These are phyloP conservation scores for Onychorhynchus coronatus DNA, from an alignment of 2,113 vertebrate genomes.

Conservation along the genomic window DNA sequence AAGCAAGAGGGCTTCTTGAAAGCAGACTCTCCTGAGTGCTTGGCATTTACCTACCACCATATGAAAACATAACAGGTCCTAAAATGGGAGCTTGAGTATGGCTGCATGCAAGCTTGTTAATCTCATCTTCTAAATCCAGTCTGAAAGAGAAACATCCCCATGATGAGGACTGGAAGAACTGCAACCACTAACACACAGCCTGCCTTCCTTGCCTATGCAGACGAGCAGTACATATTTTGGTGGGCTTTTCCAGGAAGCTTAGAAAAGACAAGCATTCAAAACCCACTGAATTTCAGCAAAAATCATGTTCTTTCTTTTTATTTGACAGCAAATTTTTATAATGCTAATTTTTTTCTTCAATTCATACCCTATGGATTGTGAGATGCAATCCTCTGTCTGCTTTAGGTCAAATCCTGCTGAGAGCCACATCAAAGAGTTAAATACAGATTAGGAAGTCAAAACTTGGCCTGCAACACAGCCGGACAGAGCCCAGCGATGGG, in stretches of 20 bases:
- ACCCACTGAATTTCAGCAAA: neutral
- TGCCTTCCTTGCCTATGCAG: rapidly evolving
- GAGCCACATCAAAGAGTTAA: neutral
- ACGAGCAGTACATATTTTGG: neutral
- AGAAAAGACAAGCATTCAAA: neutral
- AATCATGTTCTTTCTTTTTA: neutral
- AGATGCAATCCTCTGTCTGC: neutral
- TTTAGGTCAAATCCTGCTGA: neutral
- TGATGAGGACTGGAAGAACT: neutral
- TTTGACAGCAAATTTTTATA: neutral
- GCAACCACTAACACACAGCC: too few relatives aligned
- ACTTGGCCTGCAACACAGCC: neutral
- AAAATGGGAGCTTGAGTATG: neutral
- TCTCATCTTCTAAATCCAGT: neutral
- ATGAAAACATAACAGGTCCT: neutral
- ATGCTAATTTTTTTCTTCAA: neutral
- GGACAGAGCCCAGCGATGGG: neutral
- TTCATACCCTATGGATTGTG: neutral
- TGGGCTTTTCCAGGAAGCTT: neutral
- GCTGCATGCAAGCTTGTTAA: neutral
- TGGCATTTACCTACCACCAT: neutral
- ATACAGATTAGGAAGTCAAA: conserved; percentile 30
- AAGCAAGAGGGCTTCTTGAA: neutral
- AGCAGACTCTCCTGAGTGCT: neutral
- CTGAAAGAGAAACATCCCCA: neutral